phyloP scores from a whole-genome alignment of 2,113 vertebrate genomes.

The Acanthisitta chloris region DNA sequence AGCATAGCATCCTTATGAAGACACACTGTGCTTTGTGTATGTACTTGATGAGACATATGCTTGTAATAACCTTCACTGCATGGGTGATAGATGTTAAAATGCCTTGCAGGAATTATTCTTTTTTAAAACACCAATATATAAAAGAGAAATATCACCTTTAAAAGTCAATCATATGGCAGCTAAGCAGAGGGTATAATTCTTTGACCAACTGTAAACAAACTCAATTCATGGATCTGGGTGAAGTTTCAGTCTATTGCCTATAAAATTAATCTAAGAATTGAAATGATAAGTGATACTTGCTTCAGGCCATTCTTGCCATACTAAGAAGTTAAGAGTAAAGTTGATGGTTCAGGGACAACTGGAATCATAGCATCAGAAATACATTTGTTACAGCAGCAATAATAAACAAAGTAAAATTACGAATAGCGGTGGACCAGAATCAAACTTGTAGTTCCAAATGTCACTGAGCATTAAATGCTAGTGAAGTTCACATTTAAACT shows the following conservation, averaged over 20 bases:
- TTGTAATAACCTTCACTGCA: not conserved
- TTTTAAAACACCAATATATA: not conserved
- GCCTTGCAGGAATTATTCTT: not conserved
- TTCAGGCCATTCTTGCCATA: not conserved
- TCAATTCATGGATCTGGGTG: not conserved
- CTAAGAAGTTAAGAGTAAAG: not conserved
- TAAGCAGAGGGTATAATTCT: not conserved
- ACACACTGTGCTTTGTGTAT: not conserved
- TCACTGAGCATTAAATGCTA: not conserved
- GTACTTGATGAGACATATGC: not conserved
- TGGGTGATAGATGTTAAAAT: not conserved
- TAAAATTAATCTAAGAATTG: not conserved
- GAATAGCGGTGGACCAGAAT: not conserved
- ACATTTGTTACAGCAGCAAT: not conserved
- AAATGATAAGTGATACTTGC: not conserved
- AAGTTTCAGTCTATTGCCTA: not conserved
- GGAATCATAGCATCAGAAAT: not conserved
- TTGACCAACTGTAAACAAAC: not conserved
- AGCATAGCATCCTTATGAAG: not conserved
- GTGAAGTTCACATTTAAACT: not conserved
- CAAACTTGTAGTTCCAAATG: not conserved
- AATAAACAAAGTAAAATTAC: constrained; percentile 17
- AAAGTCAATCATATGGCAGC: not conserved
- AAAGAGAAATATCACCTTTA: not conserved
- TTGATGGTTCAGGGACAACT: not conserved